phyloP scores from a whole-genome alignment of 2,797 vertebrate genomes.

The Margarornis squamiger region DNA sequence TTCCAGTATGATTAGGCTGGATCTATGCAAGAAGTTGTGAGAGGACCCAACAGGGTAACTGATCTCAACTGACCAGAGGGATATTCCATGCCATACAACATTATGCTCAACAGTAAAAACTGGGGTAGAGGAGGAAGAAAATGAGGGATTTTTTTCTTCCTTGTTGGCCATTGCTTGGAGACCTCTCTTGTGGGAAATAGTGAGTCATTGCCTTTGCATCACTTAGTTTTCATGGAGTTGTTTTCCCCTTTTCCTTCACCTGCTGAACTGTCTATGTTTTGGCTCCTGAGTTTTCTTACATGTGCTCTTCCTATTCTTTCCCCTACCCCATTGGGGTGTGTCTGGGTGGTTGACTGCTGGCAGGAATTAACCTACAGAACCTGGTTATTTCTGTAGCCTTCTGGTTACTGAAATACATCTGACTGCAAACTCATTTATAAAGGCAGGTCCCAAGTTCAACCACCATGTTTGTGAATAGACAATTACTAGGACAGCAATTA shows the following conservation, averaged over 20 bases:
- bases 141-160: background rate
- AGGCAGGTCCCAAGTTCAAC: background rate
- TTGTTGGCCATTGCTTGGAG: background rate
- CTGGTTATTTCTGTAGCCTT: background rate
- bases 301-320: background rate
- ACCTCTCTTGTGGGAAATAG: background rate
- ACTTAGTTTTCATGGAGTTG: background rate
- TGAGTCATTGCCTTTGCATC: background rate
- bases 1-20: background rate
- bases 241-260: background rate
- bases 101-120: background rate
- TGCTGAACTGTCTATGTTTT: background rate
- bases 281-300: background rate
- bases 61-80: background rate
- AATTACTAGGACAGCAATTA: background rate
- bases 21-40: background rate
- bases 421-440: background rate
- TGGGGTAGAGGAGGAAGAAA: background rate
- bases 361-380: background rate
- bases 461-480: background rate
- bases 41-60: background rate
- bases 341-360: background rate
- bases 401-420: background rate
- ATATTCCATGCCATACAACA: accelerated
- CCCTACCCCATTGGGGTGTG: background rate